Conservation (phyloP, 2,888 invertebrate genomes). For the Strigamia crassipes region DNA sequence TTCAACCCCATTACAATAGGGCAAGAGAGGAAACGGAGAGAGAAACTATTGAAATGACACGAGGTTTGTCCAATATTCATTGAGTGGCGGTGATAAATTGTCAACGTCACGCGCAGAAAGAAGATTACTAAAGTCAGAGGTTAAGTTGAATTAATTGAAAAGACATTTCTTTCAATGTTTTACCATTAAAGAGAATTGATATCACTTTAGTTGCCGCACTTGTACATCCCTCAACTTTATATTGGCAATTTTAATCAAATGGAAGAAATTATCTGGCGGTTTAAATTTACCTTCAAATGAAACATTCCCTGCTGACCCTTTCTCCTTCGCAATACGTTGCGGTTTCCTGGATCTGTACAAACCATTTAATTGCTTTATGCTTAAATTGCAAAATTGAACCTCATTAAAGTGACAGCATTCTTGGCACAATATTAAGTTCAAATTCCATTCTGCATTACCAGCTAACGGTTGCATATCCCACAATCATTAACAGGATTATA, state of each 20-base stretch:
- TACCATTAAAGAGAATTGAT: no score
- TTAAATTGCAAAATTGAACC: background rate
- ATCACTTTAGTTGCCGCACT: no score
- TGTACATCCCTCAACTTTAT: background rate
- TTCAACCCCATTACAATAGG: background rate
- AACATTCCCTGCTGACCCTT: background rate
- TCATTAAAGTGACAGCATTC: background rate
- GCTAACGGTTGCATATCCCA: no score
- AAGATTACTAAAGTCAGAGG: background rate
- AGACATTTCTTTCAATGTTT: background rate
- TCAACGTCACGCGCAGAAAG: background rate
- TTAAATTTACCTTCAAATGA: background rate
- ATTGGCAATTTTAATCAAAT: slow-evolving; percentile 10
- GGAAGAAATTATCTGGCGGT: slow-evolving; percentile 10
- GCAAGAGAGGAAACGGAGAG: background rate
- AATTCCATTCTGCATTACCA: background rate
- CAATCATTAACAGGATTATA: no score
- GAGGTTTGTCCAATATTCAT: background rate
- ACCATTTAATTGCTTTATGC: slow-evolving; percentile 2
- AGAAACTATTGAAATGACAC: slow-evolving; percentile 1
- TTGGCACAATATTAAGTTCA: background rate
- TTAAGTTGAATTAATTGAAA: background rate
- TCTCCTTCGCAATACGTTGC: background rate
- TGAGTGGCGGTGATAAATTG: no score
- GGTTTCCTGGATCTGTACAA: background rate